These are phyloP conservation scores for Penaeus vannamei DNA, from an alignment of 1,140 invertebrate genomes.

Conservation along the genomic window DNA sequence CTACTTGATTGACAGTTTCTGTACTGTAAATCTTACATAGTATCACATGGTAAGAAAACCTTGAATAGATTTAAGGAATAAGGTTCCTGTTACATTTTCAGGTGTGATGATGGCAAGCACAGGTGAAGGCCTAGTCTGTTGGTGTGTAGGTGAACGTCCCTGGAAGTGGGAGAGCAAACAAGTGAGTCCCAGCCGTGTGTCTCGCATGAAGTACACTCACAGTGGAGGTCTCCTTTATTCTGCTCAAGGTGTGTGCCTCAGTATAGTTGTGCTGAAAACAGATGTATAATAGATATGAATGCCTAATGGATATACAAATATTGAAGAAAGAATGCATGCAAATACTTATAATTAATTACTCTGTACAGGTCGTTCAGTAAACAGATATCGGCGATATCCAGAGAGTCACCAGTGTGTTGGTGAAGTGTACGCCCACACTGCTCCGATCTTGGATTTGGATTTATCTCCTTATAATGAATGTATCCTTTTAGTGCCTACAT, in stretches of 20 bases:
- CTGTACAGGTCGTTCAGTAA: conserved; percentile 37
- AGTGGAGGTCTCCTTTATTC: conserved; percentile 58
- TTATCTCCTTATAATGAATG: conserved; percentile 59
- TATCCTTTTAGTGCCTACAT: conserved; percentile 41
- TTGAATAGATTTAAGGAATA: not conserved
- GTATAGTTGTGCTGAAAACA: too few relatives aligned
- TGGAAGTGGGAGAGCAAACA: conserved; percentile 57
- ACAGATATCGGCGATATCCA: conserved; percentile 53
- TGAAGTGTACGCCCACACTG: conserved; percentile 42
- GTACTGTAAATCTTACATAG: too few relatives aligned
- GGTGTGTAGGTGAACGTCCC: conserved; percentile 54
- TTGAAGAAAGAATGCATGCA: not conserved
- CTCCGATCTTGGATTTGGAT: conserved; percentile 49
- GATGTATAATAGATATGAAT: too few relatives aligned
- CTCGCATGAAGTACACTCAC: conserved; percentile 42
- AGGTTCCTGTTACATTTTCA: not conserved
- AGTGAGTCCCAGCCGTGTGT: conserved; percentile 44
- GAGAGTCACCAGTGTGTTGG: conserved; percentile 47
- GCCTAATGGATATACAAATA: too few relatives aligned
- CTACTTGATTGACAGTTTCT: too few relatives aligned
- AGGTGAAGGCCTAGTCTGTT: conserved; percentile 58
- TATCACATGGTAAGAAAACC: not conserved
- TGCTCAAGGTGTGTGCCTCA: conserved; percentile 45
- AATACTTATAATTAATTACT: not conserved
- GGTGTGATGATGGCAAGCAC: conserved; percentile 59